Evolutionary conservation across 92 coral and sea anemone genomes (phyloP), one percentile per base, ranked within the genome.

Genomic region (Parazoanthus swiftii): DNA sequence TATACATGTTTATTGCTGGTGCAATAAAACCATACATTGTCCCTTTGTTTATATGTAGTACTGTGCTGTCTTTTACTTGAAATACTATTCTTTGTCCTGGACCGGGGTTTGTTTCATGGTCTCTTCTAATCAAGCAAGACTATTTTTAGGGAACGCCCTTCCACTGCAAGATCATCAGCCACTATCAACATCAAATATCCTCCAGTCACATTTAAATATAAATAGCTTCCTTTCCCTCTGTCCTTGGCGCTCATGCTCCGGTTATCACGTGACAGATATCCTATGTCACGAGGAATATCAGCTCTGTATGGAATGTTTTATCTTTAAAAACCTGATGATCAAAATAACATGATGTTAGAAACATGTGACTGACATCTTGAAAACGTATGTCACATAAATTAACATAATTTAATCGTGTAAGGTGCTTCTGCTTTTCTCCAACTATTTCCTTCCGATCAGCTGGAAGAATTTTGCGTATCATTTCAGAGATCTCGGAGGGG

Each of bases 231-330:
- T 76, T 76, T 76, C 80, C 21, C 37, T 44, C 65, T 72, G 14
- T 48, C 36, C 77, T 67, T 67, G 63, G 43, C 63, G 85, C 89
- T 87, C 80, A 81, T 78, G 63, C 82, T 76, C 73, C 39, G 56
- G n/a, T 71, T 4, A 38, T 85, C 77, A 68, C 65, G 26, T 85
- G 88, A 59, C 58, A 85, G 46, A n/a, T 44, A 26, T 48, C 81
- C 66, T 44, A 66, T 85, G 44, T 91, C 95, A 91, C 94, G 90
- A 79, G 89, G 86, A 29, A 29, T 81, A 37, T 91, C 86, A 81
- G 83, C 93, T 86, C 91, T 93, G 65, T 86, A 15, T 77, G 77
- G 63, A 68, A 51, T 80, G 79, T 76, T 88, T 89, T 29, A 84
- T 89, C 85, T 76, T 91, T 23, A 74, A 85, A 86, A 89, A 86